These are phyloP conservation scores for Mystacornis crossleyi DNA, from an alignment of 2,113 vertebrate genomes.

Conservation along the genomic window DNA sequence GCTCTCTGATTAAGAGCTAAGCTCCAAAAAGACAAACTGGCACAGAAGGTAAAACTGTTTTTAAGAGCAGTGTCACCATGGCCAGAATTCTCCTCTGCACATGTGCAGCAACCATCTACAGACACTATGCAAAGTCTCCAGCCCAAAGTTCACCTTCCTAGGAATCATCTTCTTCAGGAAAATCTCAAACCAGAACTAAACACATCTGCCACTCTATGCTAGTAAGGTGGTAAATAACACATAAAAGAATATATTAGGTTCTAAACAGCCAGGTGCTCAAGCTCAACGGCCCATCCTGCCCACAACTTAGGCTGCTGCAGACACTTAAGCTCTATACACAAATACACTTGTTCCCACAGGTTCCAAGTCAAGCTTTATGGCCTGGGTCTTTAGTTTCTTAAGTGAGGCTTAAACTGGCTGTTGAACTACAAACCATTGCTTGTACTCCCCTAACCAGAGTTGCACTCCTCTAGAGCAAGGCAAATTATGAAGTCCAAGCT, in stretches of 20 bases:
- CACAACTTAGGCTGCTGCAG: neutral
- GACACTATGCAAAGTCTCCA: neutral
- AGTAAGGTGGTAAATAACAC: neutral
- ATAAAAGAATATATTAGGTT: neutral
- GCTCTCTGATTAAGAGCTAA: neutral
- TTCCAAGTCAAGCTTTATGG: neutral
- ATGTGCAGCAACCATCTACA: neutral
- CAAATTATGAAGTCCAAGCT: neutral
- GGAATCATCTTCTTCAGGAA: neutral
- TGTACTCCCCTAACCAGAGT: too few relatives aligned
- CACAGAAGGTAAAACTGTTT: neutral
- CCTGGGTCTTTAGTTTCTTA: neutral
- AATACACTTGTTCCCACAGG: neutral
- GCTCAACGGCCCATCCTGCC: too few relatives aligned
- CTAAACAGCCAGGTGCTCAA: neutral
- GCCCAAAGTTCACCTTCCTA: neutral
- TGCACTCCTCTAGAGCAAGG: neutral
- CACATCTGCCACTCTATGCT: neutral
- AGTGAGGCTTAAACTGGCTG: neutral
- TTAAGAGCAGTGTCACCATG: fast-evolving
- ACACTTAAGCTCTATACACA: neutral
- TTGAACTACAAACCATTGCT: neutral
- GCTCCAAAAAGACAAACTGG: neutral
- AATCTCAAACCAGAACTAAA: neutral
- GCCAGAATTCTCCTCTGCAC: neutral